phyloP scores from a whole-genome alignment of 1,140 invertebrate species.

The Neodiprion fabricii region DNA sequence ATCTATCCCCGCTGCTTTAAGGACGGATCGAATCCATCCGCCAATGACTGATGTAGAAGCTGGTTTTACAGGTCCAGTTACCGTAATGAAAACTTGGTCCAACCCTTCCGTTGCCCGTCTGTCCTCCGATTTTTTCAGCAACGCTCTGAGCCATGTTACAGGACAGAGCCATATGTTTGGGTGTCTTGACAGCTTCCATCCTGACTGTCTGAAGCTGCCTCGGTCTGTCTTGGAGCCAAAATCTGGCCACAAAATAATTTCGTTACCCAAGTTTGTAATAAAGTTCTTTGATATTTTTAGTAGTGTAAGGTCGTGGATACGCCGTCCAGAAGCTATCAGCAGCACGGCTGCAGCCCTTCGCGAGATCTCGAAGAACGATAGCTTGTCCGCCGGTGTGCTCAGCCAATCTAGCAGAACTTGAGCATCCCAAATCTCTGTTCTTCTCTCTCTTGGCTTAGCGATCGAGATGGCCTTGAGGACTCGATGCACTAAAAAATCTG shows the following conservation, averaged over 20 bases:
- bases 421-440: conserved; percentile 26
- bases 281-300: conserved; percentile 26
- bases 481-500: conserved; percentile 26
- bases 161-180: conserved; percentile 25
- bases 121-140: conserved; percentile 24
- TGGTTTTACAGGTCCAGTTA: conserved; percentile 21
- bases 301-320: conserved; percentile 42
- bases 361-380: conserved; percentile 33
- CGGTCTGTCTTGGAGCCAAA: conserved; percentile 48
- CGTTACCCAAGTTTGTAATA: conserved; percentile 25
- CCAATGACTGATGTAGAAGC: conserved; percentile 36
- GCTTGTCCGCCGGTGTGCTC: conserved; percentile 11
- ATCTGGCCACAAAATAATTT: conserved; percentile 37
- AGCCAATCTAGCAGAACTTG: conserved; percentile 28
- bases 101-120: background rate
- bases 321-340: conserved; percentile 36
- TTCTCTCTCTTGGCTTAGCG: conserved; percentile 20
- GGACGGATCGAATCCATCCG: conserved; percentile 35
- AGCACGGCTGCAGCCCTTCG: conserved; percentile 36
- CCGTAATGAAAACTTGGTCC: conserved; percentile 22
- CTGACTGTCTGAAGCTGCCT: conserved; percentile 27
- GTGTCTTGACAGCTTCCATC: conserved; percentile 25
- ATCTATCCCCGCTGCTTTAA: conserved; percentile 35
- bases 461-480: conserved; percentile 28
- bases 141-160: conserved; percentile 23